phyloP scores from a whole-genome alignment of 2,113 vertebrate species.

The Pagrus major region DNA sequence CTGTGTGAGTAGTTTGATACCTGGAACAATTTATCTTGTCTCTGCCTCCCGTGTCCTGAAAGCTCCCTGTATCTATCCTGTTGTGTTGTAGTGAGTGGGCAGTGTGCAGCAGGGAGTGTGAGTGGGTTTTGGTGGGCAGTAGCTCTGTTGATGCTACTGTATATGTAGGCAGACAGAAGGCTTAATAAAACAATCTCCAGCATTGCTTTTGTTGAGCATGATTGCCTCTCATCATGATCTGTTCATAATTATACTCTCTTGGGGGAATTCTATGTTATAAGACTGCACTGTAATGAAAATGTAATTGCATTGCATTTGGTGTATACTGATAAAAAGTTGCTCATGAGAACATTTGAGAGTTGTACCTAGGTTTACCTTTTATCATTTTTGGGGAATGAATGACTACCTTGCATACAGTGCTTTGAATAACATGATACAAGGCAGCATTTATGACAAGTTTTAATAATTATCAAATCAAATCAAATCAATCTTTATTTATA shows the following conservation, averaged over 20 bases:
- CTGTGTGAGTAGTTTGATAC: background rate
- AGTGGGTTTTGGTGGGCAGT: slow-evolving; percentile 62
- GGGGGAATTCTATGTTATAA: slow-evolving; percentile 1
- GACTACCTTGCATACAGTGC: background rate
- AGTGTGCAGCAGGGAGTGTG: slow-evolving; percentile 56
- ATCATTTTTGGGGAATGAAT: background rate
- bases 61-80: slow-evolving; percentile 34
- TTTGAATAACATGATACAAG: background rate
- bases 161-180: slow-evolving; percentile 52
- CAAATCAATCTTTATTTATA: too few species aligned
- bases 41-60: slow-evolving; percentile 36
- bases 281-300: slow-evolving; percentile 9
- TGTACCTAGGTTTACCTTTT: background rate
- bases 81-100: slow-evolving; percentile 71
- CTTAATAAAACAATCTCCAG: slow-evolving; percentile 51
- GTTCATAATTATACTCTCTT: slow-evolving; percentile 10
- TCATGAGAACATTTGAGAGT: background rate
- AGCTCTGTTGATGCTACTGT: slow-evolving; percentile 44
- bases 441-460: background rate
- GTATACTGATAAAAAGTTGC: background rate
- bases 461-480: too few species aligned
- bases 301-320: background rate
- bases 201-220: slow-evolving; percentile 26
- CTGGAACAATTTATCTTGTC: slow-evolving; percentile 1
- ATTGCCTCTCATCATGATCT: slow-evolving; percentile 28